Conservation (phyloP, 2,888 invertebrate genomes). For the Tolmerus cingulatus region DNA sequence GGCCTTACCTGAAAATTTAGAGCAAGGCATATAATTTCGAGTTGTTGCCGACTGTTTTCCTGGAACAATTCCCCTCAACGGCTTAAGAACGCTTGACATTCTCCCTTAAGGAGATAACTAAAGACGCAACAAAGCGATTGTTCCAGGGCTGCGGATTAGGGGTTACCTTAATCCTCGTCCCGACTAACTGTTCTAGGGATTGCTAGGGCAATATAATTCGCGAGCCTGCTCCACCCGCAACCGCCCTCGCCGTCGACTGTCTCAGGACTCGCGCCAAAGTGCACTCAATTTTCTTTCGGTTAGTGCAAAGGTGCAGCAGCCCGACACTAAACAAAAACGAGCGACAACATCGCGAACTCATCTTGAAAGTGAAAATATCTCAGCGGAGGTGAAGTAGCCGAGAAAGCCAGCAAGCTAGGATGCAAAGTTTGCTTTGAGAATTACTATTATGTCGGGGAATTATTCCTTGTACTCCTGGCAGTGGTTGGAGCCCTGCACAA, state of each 20-base stretch:
- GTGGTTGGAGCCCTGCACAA: not conserved
- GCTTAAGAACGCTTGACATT: not conserved
- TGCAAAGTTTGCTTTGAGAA: constrained; percentile 14
- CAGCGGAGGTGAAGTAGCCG: not conserved
- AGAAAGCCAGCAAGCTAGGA: not conserved
- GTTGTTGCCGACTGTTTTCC: not conserved
- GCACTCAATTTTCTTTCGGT: not conserved
- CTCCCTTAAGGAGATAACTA: not conserved
- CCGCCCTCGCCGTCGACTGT: not conserved
- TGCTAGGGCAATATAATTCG: not conserved
- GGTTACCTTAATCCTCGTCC: not conserved
- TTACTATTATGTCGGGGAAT: not conserved
- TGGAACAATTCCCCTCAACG: not conserved
- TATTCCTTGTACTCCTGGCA: not conserved
- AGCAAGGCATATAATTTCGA: not conserved
- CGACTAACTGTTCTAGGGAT: not conserved
- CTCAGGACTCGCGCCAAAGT: not conserved
- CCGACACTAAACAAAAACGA: not conserved
- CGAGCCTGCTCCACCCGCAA: not conserved
- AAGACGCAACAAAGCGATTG: not conserved
- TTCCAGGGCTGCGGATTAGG: not conserved
- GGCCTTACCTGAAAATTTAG: constrained; percentile 52
- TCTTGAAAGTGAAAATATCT: not conserved
- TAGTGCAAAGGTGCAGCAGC: not conserved
- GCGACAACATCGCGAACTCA: not conserved